Evolutionary conservation across 1,140 invertebrate genomes (phyloP).

Genomic region (Bombus terrestris): DNA sequence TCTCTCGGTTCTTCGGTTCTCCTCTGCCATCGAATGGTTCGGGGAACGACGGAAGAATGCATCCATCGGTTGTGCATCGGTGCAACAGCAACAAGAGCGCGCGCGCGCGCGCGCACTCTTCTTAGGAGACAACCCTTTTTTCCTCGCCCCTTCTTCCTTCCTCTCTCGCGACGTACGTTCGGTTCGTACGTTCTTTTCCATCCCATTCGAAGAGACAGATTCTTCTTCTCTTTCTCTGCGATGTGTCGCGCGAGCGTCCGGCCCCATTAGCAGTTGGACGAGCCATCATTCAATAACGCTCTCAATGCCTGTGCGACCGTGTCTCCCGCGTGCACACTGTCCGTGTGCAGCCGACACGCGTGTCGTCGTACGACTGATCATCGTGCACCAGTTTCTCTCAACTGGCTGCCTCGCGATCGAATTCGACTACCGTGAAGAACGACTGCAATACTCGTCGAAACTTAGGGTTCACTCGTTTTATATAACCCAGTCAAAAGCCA

Average conservation of each 20-base stretch:
- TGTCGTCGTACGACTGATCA: constrained; percentile 51
- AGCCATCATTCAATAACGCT: constrained; percentile 83
- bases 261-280: constrained; percentile 81
- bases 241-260: constrained; percentile 77
- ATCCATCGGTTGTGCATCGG: constrained; percentile 50
- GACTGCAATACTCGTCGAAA: neutral
- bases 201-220: too few relatives aligned
- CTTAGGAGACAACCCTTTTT: constrained; percentile 68
- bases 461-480: too few relatives aligned
- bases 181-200: neutral
- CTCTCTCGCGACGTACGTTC: neutral
- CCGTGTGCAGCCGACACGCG: constrained; percentile 53
- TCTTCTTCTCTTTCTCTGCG: constrained; percentile 31
- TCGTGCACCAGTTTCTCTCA: constrained; percentile 61
- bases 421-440: constrained; percentile 16
- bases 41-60: constrained; percentile 59
- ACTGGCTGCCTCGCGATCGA: constrained; percentile 27
- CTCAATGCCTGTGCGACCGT: constrained; percentile 75
- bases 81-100: constrained; percentile 36
- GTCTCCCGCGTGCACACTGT: constrained; percentile 45
- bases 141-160: constrained; percentile 31
- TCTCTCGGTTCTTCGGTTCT: constrained; percentile 36
- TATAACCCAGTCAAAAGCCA: too few relatives aligned
- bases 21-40: constrained; percentile 38
- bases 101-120: constrained; percentile 61